Conservation (phyloP, 2,888 invertebrate species). For the Yponomeuta sedellus region DNA sequence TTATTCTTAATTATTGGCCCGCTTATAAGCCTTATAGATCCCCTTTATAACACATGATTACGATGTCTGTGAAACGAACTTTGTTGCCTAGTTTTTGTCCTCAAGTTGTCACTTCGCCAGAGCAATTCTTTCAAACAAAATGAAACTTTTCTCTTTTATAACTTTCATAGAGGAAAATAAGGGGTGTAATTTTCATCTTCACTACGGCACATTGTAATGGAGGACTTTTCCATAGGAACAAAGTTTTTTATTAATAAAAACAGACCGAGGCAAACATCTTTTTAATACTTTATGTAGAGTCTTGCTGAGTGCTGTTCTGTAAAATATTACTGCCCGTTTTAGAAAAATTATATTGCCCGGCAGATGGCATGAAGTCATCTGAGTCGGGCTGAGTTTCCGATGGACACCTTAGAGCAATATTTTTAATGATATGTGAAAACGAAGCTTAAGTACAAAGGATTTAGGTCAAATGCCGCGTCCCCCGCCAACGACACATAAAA, state of each 20-base stretch:
- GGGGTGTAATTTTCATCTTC: not conserved
- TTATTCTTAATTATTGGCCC: no score
- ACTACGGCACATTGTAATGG: not conserved
- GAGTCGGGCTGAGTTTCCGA: no score
- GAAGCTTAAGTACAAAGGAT: no score
- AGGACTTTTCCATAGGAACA: not conserved
- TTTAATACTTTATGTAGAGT: not conserved
- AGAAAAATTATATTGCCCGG: no score
- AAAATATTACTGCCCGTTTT: no score
- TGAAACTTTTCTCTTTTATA: not conserved
- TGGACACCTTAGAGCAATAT: no score
- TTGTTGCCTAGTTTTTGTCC: not conserved
- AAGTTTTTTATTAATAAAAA: not conserved
- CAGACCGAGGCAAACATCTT: not conserved
- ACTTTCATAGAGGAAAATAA: not conserved
- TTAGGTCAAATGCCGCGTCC: no score
- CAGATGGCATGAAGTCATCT: no score
- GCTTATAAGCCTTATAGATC: no score
- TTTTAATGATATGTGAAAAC: no score
- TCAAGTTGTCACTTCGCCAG: not conserved
- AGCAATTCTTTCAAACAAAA: not conserved
- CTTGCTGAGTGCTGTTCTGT: not conserved
- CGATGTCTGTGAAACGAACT: not conserved
- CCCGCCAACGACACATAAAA: no score
- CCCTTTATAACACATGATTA: not conserved